Evolutionary conservation across 2,888 invertebrate genomes (phyloP), one percentile per base, ranked within the genome.

Genomic region (Acronicta alni): DNA sequence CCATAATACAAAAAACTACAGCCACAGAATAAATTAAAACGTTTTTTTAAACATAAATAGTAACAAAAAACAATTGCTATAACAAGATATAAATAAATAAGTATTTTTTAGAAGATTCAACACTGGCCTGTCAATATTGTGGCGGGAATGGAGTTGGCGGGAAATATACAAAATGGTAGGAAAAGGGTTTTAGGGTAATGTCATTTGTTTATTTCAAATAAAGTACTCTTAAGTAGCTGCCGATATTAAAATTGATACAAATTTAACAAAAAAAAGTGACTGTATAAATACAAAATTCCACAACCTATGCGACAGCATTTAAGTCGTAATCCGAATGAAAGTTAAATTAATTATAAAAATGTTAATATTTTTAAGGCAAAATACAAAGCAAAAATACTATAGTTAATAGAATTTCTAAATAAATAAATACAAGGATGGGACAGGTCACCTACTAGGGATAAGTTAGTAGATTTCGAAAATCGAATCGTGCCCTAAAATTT

Each of bases 101-200:
- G 89, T 88, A 87, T 93, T 72, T 89, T 80, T 62, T 80, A 60
- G 88, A 88, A 89, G 89, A 91, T 88, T 89, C 94, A 94, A 94
- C 94, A 94, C 94, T 89, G 94, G 92, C 84, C 94, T 94, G 94
- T 94, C 94, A 94, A 94, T 94, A 94, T 94, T 94, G 94, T 85
- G 82, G 80, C 74, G 62, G 82, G 83, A 85, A 62, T 41, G 85
- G 87, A 77, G 32, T 61, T 68, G 75, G 68, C 60, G 80, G 81
- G 80, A 74, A 64, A 66, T 68, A 67, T 59, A 64, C 58, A 68
- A 75, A 74, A 72, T 77, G 77, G 55, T 43, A 73, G 79, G 60
- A 47, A 35, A 35, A 18, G 49, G 74, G 63, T 51, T 35, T 55
- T 61, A 57, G 62, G 83, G 70, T 77, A 85, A 92, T 92, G 93